phyloP scores from a whole-genome alignment of 2,113 vertebrate species.

The Notiomystis cincta region DNA sequence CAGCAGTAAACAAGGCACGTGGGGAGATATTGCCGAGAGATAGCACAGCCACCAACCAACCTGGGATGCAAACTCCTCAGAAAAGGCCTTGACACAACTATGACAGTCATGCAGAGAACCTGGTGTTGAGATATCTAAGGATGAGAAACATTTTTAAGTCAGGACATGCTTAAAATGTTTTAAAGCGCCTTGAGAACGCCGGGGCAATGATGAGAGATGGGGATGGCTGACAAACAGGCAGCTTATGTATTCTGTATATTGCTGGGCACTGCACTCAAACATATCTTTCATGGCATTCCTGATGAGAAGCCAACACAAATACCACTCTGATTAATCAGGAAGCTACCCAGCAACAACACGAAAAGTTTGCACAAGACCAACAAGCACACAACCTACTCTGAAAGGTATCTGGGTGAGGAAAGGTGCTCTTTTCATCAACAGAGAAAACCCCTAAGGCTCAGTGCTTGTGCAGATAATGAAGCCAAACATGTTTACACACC shows the following conservation, averaged over 20 bases:
- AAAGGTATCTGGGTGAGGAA: conserved; percentile 31
- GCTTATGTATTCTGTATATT: conserved; percentile 39
- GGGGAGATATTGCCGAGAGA: not conserved
- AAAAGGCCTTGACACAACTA: not conserved
- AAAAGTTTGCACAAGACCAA: conserved; percentile 46
- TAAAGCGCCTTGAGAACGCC: not conserved
- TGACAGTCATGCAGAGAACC: not conserved
- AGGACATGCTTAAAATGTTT: not conserved
- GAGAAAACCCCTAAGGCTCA: not conserved
- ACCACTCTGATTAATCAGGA: conserved; percentile 52
- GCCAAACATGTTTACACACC: not conserved
- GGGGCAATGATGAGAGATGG: not conserved
- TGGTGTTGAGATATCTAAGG: not conserved
- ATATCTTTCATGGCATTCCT: conserved; percentile 49
- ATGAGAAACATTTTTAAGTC: not conserved
- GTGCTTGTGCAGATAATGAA: conserved; percentile 41
- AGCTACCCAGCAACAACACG: conserved; percentile 52
- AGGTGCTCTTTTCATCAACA: conserved; percentile 47
- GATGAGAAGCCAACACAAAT: conserved; percentile 52
- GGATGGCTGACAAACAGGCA: not conserved
- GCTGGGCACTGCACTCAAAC: conserved; percentile 17
- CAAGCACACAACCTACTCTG: conserved; percentile 32
- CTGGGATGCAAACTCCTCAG: not conserved
- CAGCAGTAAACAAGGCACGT: not conserved
- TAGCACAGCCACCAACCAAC: not conserved